Base-by-base conservation (phyloP, 2,888 invertebrate species). In the Dynastes tityus region DNA sequence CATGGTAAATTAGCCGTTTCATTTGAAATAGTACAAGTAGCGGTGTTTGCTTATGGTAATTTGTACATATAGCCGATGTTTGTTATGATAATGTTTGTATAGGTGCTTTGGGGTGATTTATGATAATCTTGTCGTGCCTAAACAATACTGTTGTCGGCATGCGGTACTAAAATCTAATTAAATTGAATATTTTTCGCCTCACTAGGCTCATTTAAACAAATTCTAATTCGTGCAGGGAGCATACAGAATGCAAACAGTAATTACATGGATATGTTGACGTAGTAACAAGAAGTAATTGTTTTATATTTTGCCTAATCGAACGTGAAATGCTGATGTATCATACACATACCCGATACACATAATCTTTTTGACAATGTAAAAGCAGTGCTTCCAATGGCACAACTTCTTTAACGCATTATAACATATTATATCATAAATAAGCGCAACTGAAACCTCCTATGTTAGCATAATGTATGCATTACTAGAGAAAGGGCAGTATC, bases 21-120 rank as follows among this genome's bases (percentile, higher is more conserved):
- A 76, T 64, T 68, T 75, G 63, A 70, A 51, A 67, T 76, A 51
- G 51, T 79, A 70, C 76, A 70, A 70, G 63, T 70, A 63, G 37
- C 63, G 45, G 13, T 58, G 70, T 79, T 79, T 79, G 58, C 76
- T 61, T 79, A 79, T 79, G 79, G 55, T 76, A 79, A 79, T 79
- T 29, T 70, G 58, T 29, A 16, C 53, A 68, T 68, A 70, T 68
- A 58, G n/a, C 51, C 61, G 64, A 77, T 80, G 78, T 79, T 79
- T 79, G 79, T 76, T 79, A 76, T 79, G 79, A 79, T 80, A 81
- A 80, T 80, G 79, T 81, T 81, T 80, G 79, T 73, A 77, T 78
- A 79, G 80, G 78, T 79, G 79, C 77, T 79, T 61, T 67, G 73
- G 64, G 78, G 71, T 81, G 80, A 81, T 80, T 81, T 80, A 81